These are phyloP conservation scores for Luidia sarsii DNA, from an alignment of 53 echinoderm and acorn worm species.

Conservation along the genomic window DNA sequence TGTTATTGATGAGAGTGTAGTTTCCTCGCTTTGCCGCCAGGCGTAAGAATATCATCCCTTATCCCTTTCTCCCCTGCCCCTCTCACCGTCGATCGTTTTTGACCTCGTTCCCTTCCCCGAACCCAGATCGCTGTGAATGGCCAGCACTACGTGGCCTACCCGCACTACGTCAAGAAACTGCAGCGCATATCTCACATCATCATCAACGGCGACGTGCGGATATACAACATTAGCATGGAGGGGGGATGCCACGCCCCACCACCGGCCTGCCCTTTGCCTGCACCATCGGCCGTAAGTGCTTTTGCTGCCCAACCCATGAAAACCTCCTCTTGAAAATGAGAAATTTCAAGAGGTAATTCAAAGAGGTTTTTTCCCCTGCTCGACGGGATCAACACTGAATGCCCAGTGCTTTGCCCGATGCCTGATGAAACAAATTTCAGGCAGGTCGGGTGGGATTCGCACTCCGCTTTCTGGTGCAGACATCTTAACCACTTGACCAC, in stretches of 20 bases:
- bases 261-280: not conserved
- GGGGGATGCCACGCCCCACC: constrained; percentile 12
- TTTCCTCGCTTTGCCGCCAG: no score
- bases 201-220: constrained; percentile 75
- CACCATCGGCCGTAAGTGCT: constrained; percentile 1
- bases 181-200: constrained; percentile 79
- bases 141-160: constrained; percentile 78
- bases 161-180: constrained; percentile 75
- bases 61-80: not conserved
- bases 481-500: no score
- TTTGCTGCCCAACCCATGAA: not conserved
- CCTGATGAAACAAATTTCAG: no score
- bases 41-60: no score
- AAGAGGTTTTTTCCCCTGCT: no score
- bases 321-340: not conserved
- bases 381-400: no score
- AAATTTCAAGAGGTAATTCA: no score
- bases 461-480: no score
- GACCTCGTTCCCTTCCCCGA: not conserved
- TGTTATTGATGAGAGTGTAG: no score
- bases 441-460: no score
- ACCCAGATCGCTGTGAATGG: constrained; percentile 88
- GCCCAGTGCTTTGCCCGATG: no score
- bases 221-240: constrained; percentile 76
- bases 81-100: not conserved